These are phyloP conservation scores for Berghia stephanieae DNA, from an alignment of 1,140 invertebrate species.

Conservation along the genomic window DNA sequence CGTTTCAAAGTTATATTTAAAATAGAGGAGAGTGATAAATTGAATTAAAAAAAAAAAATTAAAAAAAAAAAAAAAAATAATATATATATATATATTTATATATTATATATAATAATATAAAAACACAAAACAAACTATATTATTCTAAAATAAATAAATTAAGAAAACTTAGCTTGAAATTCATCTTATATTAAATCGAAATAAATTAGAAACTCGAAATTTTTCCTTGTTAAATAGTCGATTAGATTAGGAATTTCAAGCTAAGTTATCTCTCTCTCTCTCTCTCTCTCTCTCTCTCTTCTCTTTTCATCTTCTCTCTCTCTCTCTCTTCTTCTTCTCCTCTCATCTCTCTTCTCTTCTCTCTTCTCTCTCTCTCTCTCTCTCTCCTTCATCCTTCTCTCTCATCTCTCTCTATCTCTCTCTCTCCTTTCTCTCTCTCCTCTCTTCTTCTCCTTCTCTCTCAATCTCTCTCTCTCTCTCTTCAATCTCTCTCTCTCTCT, in stretches of 20 bases:
- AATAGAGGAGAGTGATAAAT: no score
- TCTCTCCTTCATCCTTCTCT: background rate
- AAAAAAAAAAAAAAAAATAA: background rate
- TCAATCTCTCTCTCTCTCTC: background rate
- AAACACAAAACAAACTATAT: background rate
- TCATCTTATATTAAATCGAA: no score
- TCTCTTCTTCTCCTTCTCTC: background rate
- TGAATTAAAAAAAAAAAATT: background rate
- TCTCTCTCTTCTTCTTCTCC: background rate
- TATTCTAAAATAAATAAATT: no score
- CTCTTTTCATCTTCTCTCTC: background rate
- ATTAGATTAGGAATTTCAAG: no score
- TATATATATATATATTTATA: background rate
- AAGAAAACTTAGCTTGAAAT: no score
- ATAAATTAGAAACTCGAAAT: no score
- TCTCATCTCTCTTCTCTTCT: background rate
- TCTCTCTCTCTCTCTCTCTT: conserved; percentile 14
- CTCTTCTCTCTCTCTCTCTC: background rate
- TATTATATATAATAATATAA: background rate
- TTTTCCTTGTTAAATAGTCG: background rate
- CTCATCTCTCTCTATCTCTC: background rate
- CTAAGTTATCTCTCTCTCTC: no score
- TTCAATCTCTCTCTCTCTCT: background rate
- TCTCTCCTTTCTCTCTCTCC: background rate
- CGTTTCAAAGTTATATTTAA: no score